Conservation (phyloP, 2,113 vertebrate genomes). For the Brachypodius melanocephalos region DNA sequence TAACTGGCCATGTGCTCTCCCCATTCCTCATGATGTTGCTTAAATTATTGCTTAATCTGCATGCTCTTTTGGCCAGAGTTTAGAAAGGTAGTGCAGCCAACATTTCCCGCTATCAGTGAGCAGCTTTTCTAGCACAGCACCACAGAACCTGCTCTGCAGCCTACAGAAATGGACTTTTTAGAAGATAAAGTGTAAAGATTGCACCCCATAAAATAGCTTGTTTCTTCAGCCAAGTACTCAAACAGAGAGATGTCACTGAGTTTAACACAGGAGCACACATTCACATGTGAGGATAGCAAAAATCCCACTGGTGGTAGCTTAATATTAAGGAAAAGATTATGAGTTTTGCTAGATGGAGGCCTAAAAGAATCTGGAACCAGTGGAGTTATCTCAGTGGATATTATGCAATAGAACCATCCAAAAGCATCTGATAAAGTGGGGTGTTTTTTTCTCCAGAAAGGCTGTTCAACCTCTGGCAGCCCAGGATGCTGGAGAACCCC, state of each 20-base stretch:
- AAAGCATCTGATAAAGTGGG: neutral
- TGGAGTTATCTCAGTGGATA: neutral
- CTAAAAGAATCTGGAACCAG: neutral
- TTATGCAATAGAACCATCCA: neutral
- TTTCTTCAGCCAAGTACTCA: neutral
- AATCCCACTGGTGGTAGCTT: neutral
- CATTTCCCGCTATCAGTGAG: neutral
- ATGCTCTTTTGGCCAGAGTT: neutral
- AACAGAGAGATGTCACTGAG: fast-evolving
- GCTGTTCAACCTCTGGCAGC: neutral
- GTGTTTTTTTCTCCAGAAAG: neutral
- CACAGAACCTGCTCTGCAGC: neutral
- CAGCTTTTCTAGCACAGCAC: neutral
- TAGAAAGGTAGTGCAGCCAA: neutral
- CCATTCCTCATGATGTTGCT: neutral
- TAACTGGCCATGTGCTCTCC: slow-evolving; percentile 17
- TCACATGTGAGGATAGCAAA: neutral
- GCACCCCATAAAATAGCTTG: neutral
- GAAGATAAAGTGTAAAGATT: neutral
- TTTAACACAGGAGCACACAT: neutral
- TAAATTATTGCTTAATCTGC: slow-evolving; percentile 33
- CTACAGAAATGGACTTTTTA: neutral
- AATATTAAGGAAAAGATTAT: neutral
- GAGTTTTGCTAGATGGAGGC: neutral
- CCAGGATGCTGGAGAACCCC: fast-evolving